Evolutionary conservation across 2,888 invertebrate species (phyloP).

Genomic region (Yponomeuta malinellus): DNA sequence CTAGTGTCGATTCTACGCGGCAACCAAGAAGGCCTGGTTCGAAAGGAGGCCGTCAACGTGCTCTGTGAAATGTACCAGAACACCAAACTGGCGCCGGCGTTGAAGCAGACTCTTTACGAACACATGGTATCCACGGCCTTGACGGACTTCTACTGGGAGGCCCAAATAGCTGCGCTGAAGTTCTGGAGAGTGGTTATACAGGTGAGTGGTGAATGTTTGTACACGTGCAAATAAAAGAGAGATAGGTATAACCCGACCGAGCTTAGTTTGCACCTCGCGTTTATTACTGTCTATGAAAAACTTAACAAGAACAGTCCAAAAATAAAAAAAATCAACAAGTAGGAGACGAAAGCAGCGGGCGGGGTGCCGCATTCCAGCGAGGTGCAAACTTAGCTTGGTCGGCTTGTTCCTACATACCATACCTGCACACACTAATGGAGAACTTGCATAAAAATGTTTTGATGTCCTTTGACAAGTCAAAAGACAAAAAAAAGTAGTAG

Average conservation of each 20-base stretch:
- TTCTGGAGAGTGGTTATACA: slow-evolving; percentile 83
- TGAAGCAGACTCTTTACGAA: slow-evolving; percentile 75
- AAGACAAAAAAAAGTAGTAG: no score
- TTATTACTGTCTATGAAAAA: no score
- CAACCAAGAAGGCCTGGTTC: slow-evolving; percentile 86
- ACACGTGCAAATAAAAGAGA: neutral
- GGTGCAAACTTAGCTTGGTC: no score
- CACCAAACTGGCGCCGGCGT: slow-evolving; percentile 72
- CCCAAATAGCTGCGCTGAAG: slow-evolving; percentile 80
- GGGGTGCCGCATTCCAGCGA: no score
- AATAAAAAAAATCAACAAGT: no score
- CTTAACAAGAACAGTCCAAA: no score
- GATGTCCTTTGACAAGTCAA: no score
- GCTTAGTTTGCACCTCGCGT: no score
- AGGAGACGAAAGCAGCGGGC: no score
- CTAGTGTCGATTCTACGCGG: slow-evolving; percentile 76
- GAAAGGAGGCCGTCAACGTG: slow-evolving; percentile 82
- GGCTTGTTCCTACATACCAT: neutral
- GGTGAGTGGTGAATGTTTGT: neutral
- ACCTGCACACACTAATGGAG: no score
- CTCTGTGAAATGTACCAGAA: slow-evolving; percentile 80
- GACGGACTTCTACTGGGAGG: slow-evolving; percentile 88
- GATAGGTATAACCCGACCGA: no score
- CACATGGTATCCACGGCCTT: slow-evolving; percentile 81
- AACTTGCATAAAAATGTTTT: no score